Conservation (phyloP, 2,113 vertebrate species). For the Cyanoderma ruficeps region DNA sequence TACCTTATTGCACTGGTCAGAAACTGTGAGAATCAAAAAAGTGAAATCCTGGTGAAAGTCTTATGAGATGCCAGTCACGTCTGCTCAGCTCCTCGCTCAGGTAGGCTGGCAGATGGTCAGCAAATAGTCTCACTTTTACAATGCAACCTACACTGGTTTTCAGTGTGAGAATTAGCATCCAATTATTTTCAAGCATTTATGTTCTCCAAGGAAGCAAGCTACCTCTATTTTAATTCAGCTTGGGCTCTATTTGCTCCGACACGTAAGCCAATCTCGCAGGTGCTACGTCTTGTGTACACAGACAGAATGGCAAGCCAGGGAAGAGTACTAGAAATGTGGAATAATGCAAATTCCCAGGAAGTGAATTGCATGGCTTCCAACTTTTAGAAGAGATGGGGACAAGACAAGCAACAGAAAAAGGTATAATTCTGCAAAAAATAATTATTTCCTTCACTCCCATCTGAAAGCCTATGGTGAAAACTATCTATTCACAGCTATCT, state of each 20-base stretch:
- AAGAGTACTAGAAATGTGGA: slow-evolving; percentile 35
- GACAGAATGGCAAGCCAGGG: slow-evolving; percentile 37
- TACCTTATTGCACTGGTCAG: background rate
- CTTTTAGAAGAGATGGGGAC: background rate
- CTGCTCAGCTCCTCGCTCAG: slow-evolving; percentile 27
- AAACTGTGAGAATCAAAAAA: background rate
- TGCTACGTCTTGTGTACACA: background rate
- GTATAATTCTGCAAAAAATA: background rate
- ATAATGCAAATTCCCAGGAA: slow-evolving; percentile 14
- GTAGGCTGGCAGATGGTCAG: slow-evolving; percentile 61
- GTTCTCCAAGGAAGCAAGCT: background rate
- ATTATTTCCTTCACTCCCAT: background rate
- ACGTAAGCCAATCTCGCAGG: background rate
- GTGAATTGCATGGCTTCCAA: background rate
- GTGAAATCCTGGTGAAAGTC: background rate
- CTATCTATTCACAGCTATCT: background rate
- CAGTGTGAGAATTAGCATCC: slow-evolving; percentile 42
- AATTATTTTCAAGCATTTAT: slow-evolving; percentile 1
- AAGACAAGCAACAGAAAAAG: background rate
- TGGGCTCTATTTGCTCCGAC: slow-evolving; percentile 19
- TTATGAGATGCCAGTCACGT: slow-evolving; percentile 13
- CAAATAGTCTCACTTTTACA: slow-evolving; percentile 44
- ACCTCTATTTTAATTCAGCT: slow-evolving; percentile 40
- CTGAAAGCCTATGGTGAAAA: background rate
- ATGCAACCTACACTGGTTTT: slow-evolving; percentile 23